Conservation (phyloP, 1,140 invertebrate genomes). For the Pinna nobilis region DNA sequence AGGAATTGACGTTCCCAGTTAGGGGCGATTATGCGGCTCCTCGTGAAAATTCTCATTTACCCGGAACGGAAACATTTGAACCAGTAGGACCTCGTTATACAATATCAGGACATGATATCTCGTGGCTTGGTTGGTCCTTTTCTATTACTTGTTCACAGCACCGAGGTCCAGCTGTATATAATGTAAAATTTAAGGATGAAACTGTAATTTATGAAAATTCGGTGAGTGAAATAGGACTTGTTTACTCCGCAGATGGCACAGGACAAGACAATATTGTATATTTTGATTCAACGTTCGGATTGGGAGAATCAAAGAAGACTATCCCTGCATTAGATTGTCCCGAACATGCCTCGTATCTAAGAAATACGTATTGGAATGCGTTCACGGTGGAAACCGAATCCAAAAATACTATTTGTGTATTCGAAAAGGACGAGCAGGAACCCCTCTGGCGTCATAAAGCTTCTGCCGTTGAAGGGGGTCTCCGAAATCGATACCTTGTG, state of each 20-base stretch:
- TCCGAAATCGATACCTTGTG: slow-evolving; percentile 42
- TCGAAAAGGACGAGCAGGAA: slow-evolving; percentile 45
- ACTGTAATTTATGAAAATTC: slow-evolving; percentile 55
- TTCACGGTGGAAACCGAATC: not conserved
- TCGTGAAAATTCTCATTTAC: slow-evolving; percentile 36
- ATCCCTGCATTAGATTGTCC: slow-evolving; percentile 56
- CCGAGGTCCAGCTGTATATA: slow-evolving; percentile 48
- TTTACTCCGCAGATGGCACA: slow-evolving; percentile 45
- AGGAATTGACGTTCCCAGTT: slow-evolving; percentile 31
- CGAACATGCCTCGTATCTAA: slow-evolving; percentile 45
- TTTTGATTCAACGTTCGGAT: slow-evolving; percentile 44
- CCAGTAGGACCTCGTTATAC: slow-evolving; percentile 57
- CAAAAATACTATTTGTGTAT: slow-evolving; percentile 48
- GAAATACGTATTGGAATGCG: slow-evolving; percentile 28
- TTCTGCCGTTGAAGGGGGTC: slow-evolving; percentile 25
- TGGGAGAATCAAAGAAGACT: slow-evolving; percentile 34
- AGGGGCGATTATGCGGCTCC: slow-evolving; percentile 14
- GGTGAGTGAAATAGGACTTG: slow-evolving; percentile 46
- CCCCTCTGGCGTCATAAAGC: slow-evolving; percentile 45
- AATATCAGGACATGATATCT: slow-evolving; percentile 39
- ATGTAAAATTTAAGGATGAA: slow-evolving; percentile 50
- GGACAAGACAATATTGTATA: slow-evolving; percentile 43
- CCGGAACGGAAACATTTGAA: slow-evolving; percentile 47
- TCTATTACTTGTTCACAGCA: slow-evolving; percentile 40
- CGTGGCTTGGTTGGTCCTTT: slow-evolving; percentile 59